Evolutionary conservation across 2,797 vertebrate genomes (phyloP), one percentile per base, ranked within the genome.

Genomic region (Sphenopsis melanotis): DNA sequence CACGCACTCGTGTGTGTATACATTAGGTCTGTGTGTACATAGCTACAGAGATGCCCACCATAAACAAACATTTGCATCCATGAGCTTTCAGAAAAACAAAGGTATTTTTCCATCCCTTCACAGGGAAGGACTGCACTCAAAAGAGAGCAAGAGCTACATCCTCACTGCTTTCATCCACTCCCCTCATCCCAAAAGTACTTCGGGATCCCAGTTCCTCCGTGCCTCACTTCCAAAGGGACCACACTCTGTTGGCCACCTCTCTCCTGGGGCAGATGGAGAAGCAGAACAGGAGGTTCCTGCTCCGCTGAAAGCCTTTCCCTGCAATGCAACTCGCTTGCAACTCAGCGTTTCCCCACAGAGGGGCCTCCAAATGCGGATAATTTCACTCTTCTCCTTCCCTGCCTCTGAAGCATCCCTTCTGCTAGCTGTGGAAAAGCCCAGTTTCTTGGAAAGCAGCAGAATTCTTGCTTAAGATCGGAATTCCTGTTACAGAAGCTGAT

Each of bases 381-480:
- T 82, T 90, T 49, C 21, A 4, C 34, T 94, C 34, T 24, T 63
- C 50, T 91, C 63, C 57, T 79, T 87, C 57, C 46, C 64, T 42
- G 77, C 36, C 56, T 93, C 81, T 41, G 70, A 94, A 93, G 61
- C 79, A 75, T 87, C 68, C 39, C 83, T 96, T 88, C 91, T 83
- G 79, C 60, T 59, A 46, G 90, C 90, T 70, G 63, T 55, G 64
- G 89, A 90, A 90, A 95, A 94, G 87, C 81, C 87, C 72, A 4
- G 46, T 95, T 97, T 96, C 96, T 93, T 97, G 94, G 96, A 97
- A 96, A 97, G 96, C 93, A 63, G 70, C n/a, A 52, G 53, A 63
- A 64, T 77, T 70, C 83, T 69, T 87, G 65, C 83, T 80, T 60
- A 74, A 87, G 69, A 53, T 30, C 77, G 86, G 87, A 96, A 95